Percentiles rank a stretch among this genome's conserved stretches.
phyloP scores from a whole-genome alignment of 2,113 vertebrate genomes.

The Pedetes capensis region DNA sequence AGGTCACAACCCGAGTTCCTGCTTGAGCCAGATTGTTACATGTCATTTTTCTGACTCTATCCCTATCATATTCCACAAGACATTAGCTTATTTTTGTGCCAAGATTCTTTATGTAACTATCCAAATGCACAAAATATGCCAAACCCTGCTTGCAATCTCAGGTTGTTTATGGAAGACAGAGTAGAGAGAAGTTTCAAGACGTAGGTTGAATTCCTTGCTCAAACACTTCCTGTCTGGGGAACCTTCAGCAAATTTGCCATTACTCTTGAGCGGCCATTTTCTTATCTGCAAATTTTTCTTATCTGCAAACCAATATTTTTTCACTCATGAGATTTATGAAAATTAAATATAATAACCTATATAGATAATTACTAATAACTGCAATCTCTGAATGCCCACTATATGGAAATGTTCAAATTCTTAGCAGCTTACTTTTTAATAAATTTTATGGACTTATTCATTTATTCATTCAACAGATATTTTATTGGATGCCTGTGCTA shows the following conservation, averaged over 20 bases:
- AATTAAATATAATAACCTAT: not conserved
- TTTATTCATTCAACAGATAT: not conserved
- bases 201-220: not conserved
- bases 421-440: conserved; percentile 18
- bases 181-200: not conserved
- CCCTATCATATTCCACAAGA: not conserved
- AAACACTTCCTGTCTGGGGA: not conserved
- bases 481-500: not conserved
- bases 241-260: not conserved
- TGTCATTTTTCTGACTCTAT: conserved; percentile 20
- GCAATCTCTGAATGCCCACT: not conserved
- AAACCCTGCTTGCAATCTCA: not conserved
- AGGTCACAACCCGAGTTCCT: not conserved
- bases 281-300: not conserved
- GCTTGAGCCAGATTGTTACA: not conserved
- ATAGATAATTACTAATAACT: not conserved
- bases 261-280: not conserved
- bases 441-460: not conserved
- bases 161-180: not conserved
- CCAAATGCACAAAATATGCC: conserved; percentile 1
- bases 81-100: not conserved
- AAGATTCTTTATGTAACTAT: not conserved
- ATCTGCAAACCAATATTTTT: not conserved
- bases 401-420: not conserved
- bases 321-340: not conserved